phyloP scores from a whole-genome alignment of 2,888 invertebrate genomes.

The Spialia ferax region DNA sequence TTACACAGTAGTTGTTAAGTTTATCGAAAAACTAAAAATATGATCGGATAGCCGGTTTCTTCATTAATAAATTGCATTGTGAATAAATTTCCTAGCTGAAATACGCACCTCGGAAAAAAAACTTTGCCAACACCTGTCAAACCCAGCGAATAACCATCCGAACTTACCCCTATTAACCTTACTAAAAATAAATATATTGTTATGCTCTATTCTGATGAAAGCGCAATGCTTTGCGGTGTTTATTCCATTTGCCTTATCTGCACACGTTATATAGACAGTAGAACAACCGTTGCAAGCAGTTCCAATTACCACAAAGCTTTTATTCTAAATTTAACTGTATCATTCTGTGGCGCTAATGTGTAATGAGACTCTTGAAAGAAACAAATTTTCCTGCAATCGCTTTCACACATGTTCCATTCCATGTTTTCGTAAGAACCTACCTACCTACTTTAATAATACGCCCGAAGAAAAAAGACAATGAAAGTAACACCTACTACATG shows the following conservation, averaged over 20 bases:
- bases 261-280: slow-evolving; percentile 19
- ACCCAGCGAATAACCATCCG: too few species aligned
- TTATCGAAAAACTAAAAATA: too few species aligned
- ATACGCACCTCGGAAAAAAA: too few species aligned
- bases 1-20: too few species aligned
- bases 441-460: background rate
- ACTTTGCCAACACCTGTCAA: too few species aligned
- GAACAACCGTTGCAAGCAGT: background rate
- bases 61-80: too few species aligned
- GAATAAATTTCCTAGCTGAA: too few species aligned
- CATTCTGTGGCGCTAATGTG: background rate
- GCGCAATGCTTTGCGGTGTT: background rate
- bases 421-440: too few species aligned
- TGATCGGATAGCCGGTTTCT: too few species aligned
- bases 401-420: background rate
- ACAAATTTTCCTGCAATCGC: background rate
- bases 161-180: too few species aligned
- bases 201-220: too few species aligned
- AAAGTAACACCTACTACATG: background rate
- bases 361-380: background rate
- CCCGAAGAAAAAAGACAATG: background rate
- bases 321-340: background rate
- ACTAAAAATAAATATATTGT: too few species aligned
- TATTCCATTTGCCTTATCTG: background rate
- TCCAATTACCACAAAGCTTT: slow-evolving; percentile 7